Base-by-base conservation (phyloP, 2,113 vertebrate genomes). In the Pterophyllum scalare region DNA sequence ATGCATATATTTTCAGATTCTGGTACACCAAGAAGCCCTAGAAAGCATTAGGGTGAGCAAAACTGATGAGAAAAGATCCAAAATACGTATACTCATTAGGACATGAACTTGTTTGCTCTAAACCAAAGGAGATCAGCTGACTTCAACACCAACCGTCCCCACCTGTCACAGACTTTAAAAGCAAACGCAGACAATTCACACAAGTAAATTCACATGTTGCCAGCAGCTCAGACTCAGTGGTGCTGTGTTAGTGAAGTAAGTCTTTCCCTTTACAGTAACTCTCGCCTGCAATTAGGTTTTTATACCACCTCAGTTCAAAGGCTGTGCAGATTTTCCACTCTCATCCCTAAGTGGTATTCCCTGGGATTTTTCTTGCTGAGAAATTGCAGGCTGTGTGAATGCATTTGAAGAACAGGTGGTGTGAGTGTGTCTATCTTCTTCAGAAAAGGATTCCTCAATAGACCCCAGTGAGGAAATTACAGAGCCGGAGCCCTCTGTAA, bases 331-430 rank as follows among this genome's bases (percentile, higher is more conserved):
- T 77, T 89, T 93, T 91, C 86, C 77, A 77, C 64, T 59, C 56
- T 43, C 54, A 33, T 3, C 67, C 59, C 75, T 76, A 83, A 83
- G 77, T 77, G 79, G 75, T 77, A 17, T 72, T 87, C 65, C 60
- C 24, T 54, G 72, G 1, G 19, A 79, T 54, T 56, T 74, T 67
- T 79, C 12, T 7, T 38, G 77, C 26, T 7, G 28, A 87, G 65
- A 94, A 93, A 94, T 92, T 94, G 91, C 77, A 93, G 93, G 67
- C 85, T 91, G 46, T 56, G 20, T 78, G 46, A 81, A 56, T 11
- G 58, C 59, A 85, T 91, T 89, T 89, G 74, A 89, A 91, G 88
- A 94, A 91, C 93, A 94, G 93, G 90, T 94, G 94, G 92, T 91
- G 59, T 77, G 58, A 86, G 83, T 70, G 57, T 20, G 40, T 89